Evolutionary conservation across 2,888 invertebrate species (phyloP).

Genomic region (Harmothoe impar): DNA sequence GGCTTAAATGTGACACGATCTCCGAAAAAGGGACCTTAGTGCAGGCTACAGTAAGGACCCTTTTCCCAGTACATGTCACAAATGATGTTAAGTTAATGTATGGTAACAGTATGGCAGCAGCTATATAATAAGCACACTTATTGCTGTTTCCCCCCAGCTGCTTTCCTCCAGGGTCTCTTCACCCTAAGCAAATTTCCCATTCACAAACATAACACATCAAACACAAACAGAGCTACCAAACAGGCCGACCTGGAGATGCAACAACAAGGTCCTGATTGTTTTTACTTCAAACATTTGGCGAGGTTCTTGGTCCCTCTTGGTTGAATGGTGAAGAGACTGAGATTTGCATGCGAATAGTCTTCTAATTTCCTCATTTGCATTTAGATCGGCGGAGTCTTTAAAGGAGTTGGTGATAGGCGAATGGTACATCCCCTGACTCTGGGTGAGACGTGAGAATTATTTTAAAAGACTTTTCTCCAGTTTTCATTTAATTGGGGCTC

Average conservation of each 20-base stretch:
- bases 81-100: too few relatives aligned
- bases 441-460: neutral
- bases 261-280: neutral
- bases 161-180: too few relatives aligned
- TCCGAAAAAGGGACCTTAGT: too few relatives aligned
- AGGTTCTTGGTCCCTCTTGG: neutral
- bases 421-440: neutral
- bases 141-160: too few relatives aligned
- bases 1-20: too few relatives aligned
- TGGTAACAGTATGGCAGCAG: too few relatives aligned
- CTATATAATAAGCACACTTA: too few relatives aligned
- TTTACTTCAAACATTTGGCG: neutral
- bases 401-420: slow-evolving; percentile 7
- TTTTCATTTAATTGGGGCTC: neutral
- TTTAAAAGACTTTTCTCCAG: neutral
- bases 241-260: neutral
- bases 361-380: slow-evolving; percentile 55
- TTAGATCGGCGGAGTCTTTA: slow-evolving; percentile 37
- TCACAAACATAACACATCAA: neutral
- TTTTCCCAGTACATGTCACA: too few relatives aligned
- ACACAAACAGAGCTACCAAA: neutral
- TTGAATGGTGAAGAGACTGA: neutral
- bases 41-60: too few relatives aligned
- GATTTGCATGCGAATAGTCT: slow-evolving; percentile 23
- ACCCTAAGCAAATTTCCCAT: too few relatives aligned